A percentile compares a stretch with the other conserved stretches of the same genome.
Evolutionary conservation across 1,140 invertebrate species (phyloP).

Genomic region (Vanessa atalanta): DNA sequence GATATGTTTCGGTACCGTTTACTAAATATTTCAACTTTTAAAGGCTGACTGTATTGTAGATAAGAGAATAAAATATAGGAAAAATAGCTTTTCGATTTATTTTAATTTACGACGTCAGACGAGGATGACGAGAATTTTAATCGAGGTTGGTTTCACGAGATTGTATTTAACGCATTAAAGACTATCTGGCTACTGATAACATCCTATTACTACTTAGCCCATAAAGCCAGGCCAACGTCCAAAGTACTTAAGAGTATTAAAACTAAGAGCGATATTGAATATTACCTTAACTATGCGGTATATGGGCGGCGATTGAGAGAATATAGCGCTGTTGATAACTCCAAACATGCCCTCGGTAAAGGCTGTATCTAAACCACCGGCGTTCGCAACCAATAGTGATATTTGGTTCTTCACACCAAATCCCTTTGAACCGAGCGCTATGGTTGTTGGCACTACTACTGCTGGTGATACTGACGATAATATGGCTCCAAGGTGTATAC

Average conservation of each 20-base stretch:
- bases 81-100: conserved; percentile 8
- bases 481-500: conserved; percentile 90
- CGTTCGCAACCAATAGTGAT: conserved; percentile 94
- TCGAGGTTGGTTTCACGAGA: conserved; percentile 23
- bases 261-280: conserved; percentile 21
- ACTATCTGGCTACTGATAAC: conserved; percentile 28
- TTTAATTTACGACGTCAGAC: conserved; percentile 12
- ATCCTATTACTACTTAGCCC: conserved; percentile 26
- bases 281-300: conserved; percentile 77
- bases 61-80: neutral
- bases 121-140: conserved; percentile 22
- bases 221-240: conserved; percentile 21
- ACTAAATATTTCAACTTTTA: no score
- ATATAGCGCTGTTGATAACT: conserved; percentile 91
- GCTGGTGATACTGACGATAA: conserved; percentile 96
- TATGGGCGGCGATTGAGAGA: conserved; percentile 85
- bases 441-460: conserved; percentile 94
- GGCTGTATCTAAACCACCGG: conserved; percentile 91
- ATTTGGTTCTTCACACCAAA: conserved; percentile 95
- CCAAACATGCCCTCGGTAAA: conserved; percentile 95
- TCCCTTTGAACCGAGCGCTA: conserved; percentile 89
- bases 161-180: conserved; percentile 21
- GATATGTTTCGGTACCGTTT: no score
- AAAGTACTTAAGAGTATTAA: conserved; percentile 32
- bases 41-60: no score